These are phyloP conservation scores for Cepaea hortensis DNA, from an alignment of 2,888 invertebrate genomes.

Conservation along the genomic window DNA sequence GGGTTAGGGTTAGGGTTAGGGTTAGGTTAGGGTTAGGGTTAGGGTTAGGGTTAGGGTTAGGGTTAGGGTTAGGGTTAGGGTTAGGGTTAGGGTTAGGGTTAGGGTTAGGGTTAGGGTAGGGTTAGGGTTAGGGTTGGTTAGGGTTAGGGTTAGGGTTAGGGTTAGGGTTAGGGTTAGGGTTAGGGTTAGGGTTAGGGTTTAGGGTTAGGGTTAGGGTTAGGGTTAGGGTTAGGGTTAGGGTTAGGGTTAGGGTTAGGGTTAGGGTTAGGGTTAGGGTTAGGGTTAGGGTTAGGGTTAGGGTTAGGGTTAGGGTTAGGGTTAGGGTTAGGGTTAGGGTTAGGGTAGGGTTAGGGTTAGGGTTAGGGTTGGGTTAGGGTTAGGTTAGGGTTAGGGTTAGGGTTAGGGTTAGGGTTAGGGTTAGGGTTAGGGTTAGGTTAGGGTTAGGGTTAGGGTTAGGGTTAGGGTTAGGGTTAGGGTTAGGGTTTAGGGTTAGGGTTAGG, in stretches of 20 bases:
- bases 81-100: not conserved
- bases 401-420: not conserved
- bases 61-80: not conserved
- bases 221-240: not conserved
- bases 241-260: not conserved
- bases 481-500: constrained; percentile 23
- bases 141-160: not conserved
- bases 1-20: not conserved
- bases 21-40: not conserved
- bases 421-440: not conserved
- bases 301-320: not conserved
- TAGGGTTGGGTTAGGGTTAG: not conserved
- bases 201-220: not conserved
- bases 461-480: not conserved
- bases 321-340: not conserved
- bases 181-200: not conserved
- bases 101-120: not conserved
- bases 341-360: not conserved
- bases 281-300: not conserved
- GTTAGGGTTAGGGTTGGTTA: not conserved
- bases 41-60: not conserved
- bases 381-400: not conserved
- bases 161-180: not conserved
- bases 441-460: not conserved
- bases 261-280: not conserved